These are phyloP conservation scores for Megaleporinus macrocephalus DNA, from an alignment of 2,113 vertebrate genomes.

Conservation along the genomic window DNA sequence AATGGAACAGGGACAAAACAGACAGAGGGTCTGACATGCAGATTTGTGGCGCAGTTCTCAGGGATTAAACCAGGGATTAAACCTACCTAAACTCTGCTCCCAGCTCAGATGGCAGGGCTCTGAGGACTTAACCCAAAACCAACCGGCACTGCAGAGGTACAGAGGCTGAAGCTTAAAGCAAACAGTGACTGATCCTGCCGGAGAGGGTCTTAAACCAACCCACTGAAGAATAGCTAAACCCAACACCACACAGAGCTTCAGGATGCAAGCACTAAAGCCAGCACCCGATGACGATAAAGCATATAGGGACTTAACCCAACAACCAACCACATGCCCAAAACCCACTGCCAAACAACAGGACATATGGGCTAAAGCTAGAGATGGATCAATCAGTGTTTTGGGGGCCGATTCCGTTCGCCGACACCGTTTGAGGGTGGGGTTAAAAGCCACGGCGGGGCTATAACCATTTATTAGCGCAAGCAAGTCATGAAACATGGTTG, in stretches of 20 bases:
- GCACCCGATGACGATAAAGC: neutral
- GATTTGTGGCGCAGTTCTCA: neutral
- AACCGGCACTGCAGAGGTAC: neutral
- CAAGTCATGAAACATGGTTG: too few species aligned
- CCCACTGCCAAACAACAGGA: neutral
- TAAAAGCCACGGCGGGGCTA: too few species aligned
- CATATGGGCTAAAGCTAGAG: neutral
- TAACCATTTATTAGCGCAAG: too few species aligned
- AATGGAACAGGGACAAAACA: conserved; percentile 15
- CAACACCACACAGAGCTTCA: neutral
- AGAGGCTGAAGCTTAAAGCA: neutral
- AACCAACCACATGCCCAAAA: neutral
- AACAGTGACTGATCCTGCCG: neutral
- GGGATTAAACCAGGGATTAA: conserved; percentile 31
- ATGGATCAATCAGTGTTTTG: too few species aligned
- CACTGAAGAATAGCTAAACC: neutral
- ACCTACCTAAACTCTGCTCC: conserved; percentile 31
- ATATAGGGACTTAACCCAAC: neutral
- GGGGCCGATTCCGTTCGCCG: too few species aligned
- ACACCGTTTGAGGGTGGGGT: too few species aligned
- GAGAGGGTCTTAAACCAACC: neutral
- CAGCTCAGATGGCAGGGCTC: conserved; percentile 9
- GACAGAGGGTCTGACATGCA: conserved; percentile 9
- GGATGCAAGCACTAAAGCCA: neutral
- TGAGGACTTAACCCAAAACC: conserved; percentile 8